Conservation (phyloP, 2,888 invertebrate species). For the Acrobasis consociella region DNA sequence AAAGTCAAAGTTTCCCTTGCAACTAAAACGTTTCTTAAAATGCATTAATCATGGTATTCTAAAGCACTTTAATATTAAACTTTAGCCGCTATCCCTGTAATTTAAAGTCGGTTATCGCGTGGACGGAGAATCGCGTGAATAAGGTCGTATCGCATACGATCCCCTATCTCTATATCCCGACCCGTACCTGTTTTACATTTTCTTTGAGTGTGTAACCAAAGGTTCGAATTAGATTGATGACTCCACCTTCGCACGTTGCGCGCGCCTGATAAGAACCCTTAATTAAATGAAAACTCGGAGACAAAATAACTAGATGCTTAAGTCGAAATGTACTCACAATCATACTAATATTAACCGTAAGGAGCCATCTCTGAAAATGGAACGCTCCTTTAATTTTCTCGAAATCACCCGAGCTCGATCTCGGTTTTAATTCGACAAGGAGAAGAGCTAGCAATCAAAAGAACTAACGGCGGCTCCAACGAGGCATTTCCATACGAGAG, state of each 20-base stretch:
- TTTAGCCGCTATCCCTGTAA: constrained; percentile 52
- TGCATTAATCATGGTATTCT: constrained; percentile 68
- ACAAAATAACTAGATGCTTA: constrained; percentile 59
- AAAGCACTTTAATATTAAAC: constrained; percentile 45
- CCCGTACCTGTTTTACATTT: constrained; percentile 53
- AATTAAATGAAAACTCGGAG: constrained; percentile 64
- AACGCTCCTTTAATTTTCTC: constrained; percentile 76
- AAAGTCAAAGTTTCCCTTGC: constrained; percentile 66
- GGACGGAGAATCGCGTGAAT: constrained; percentile 50
- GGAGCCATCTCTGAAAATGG: constrained; percentile 69
- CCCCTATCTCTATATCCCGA: constrained; percentile 27
- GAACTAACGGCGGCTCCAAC: constrained; percentile 76
- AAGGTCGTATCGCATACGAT: constrained; percentile 52
- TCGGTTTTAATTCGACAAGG: constrained; percentile 77
- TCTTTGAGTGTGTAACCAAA: constrained; percentile 49
- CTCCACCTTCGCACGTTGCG: constrained; percentile 38
- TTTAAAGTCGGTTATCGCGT: constrained; percentile 54
- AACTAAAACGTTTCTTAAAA: constrained; percentile 69
- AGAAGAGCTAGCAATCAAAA: constrained; percentile 76
- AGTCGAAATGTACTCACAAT: constrained; percentile 60
- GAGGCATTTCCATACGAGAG: constrained; percentile 79
- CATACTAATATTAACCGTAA: constrained; percentile 73
- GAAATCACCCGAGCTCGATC: constrained; percentile 70
- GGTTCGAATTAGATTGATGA: constrained; percentile 38
- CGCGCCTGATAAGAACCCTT: constrained; percentile 51